phyloP scores from a whole-genome alignment of 1,140 invertebrate species.

The Drosophila fuyamai region DNA sequence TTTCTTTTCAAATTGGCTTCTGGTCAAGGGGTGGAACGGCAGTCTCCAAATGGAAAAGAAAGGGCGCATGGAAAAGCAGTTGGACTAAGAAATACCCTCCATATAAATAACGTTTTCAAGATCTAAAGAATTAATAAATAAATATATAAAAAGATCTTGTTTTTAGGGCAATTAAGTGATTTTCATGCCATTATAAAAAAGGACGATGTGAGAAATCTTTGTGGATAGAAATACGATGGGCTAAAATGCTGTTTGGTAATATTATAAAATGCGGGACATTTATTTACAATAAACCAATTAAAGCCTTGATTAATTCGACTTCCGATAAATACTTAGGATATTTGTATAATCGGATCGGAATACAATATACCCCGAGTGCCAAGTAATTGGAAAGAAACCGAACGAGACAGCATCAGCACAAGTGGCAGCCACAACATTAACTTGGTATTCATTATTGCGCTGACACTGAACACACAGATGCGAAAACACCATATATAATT shows the following conservation, averaged over 20 bases:
- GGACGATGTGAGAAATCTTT: too few relatives aligned
- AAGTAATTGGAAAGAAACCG: background rate
- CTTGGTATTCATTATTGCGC: slow-evolving; percentile 44
- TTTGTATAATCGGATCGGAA: background rate
- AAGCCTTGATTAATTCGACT: too few relatives aligned
- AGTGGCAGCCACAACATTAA: slow-evolving; percentile 21
- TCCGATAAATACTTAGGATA: too few relatives aligned
- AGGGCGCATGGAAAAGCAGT: slow-evolving; percentile 3
- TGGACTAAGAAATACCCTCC: background rate
- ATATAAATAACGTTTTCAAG: background rate
- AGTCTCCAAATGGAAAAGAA: slow-evolving; percentile 41
- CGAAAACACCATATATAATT: slow-evolving; percentile 22
- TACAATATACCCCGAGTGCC: background rate
- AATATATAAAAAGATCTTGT: too few relatives aligned
- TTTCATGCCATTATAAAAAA: too few relatives aligned
- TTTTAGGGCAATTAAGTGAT: too few relatives aligned
- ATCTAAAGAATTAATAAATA: too few relatives aligned
- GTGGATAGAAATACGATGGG: too few relatives aligned
- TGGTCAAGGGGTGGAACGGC: background rate
- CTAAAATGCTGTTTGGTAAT: too few relatives aligned
- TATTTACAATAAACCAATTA: too few relatives aligned
- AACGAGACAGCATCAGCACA: background rate
- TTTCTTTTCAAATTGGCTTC: slow-evolving; percentile 29
- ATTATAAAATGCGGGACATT: too few relatives aligned
- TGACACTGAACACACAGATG: slow-evolving; percentile 41